These are phyloP conservation scores for Spongilla lacustris DNA, from an alignment of 37 sponge, comb jelly and placozoan genomes.

Conservation along the genomic window DNA sequence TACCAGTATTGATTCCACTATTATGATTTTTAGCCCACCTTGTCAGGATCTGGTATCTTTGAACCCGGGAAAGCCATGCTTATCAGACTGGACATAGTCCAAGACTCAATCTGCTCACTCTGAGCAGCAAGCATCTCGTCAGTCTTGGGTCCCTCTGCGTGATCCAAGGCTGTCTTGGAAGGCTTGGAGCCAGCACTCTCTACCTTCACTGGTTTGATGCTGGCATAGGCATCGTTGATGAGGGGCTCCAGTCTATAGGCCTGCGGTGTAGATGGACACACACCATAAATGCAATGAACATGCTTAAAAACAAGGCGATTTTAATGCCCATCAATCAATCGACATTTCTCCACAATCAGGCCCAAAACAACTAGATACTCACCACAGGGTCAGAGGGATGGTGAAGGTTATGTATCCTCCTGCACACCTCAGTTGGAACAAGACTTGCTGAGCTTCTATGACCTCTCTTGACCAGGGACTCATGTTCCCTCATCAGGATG, in stretches of 20 bases:
- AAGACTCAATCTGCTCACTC: conserved; percentile 15
- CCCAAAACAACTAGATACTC: too few species aligned
- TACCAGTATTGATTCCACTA: too few species aligned
- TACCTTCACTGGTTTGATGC: conserved; percentile 70
- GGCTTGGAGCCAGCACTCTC: conserved; percentile 70
- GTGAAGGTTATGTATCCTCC: conserved; percentile 84
- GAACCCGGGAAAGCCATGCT: conserved; percentile 1
- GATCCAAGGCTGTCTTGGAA: conserved; percentile 42
- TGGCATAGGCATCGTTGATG: conserved; percentile 61
- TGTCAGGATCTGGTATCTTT: not conserved
- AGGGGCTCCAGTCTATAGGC: conserved; percentile 91
- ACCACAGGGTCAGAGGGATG: conserved; percentile 93
- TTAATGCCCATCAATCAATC: too few species aligned
- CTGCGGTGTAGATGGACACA: too few species aligned
- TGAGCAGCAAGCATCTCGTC: not conserved
- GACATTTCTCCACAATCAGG: too few species aligned
- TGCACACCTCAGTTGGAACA: conserved; percentile 80
- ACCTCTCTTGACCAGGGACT: conserved; percentile 35
- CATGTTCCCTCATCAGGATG: conserved; percentile 75
- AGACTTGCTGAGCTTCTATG: conserved; percentile 53
- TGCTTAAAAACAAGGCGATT: too few species aligned
- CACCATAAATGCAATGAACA: too few species aligned
- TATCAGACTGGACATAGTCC: not conserved
- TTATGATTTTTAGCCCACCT: too few species aligned
- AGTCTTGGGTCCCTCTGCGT: conserved; percentile 57